phyloP scores from a whole-genome alignment of 2,113 vertebrate species.

The Ceratotherium simum region DNA sequence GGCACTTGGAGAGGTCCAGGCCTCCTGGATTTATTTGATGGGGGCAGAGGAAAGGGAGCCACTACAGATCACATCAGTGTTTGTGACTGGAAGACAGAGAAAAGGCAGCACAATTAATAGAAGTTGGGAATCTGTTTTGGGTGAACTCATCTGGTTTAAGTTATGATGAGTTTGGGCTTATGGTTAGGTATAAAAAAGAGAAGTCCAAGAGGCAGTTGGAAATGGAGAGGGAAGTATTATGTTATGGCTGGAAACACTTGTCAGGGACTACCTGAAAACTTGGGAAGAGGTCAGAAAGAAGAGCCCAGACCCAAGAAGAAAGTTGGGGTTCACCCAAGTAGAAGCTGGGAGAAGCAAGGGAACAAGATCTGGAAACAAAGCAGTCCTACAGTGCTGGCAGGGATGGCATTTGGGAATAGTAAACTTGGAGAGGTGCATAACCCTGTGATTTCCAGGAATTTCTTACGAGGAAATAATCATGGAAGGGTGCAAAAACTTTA shows the following conservation, averaged over 20 bases:
- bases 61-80: neutral
- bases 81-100: neutral
- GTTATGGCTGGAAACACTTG: neutral
- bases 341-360: neutral
- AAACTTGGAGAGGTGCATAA: neutral
- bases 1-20: neutral
- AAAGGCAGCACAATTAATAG: neutral
- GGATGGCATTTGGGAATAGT: neutral
- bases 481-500: neutral
- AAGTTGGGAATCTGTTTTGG: neutral
- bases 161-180: neutral
- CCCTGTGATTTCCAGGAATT: neutral
- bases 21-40: neutral
- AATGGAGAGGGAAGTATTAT: neutral
- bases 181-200: neutral
- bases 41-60: neutral
- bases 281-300: neutral
- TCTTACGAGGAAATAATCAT: neutral
- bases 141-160: neutral
- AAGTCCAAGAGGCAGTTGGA: neutral
- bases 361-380: no score
- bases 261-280: neutral
- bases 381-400: neutral
- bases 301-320: neutral
- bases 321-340: neutral